Conservation (phyloP, 2,113 vertebrate species). For the Sarotherodon lohbergeri region DNA sequence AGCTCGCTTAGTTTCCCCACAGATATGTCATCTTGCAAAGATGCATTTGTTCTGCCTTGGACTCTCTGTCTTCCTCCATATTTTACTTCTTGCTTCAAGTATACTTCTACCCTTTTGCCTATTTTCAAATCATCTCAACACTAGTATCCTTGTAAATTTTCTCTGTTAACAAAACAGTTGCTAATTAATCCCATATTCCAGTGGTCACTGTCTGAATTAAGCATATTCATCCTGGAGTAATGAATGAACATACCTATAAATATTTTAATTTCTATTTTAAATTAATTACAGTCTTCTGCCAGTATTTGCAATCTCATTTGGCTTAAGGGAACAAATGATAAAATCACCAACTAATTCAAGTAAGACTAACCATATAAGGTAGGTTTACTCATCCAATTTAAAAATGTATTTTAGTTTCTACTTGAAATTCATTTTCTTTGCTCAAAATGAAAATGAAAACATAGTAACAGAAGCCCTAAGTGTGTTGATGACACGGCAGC, state of each 20-base stretch:
- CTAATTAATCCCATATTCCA: conserved; percentile 5
- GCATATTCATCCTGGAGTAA: neutral
- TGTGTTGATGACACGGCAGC: neutral
- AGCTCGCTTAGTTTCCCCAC: neutral
- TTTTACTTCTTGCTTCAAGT: neutral
- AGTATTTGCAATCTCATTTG: conserved; percentile 27
- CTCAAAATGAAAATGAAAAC: neutral
- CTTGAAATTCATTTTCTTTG: neutral
- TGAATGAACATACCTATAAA: conserved; percentile 20
- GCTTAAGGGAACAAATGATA: conserved; percentile 16
- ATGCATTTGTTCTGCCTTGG: neutral
- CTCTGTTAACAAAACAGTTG: neutral
- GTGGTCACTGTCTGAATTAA: conserved; percentile 9
- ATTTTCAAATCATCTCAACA: neutral
- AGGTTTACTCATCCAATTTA: neutral
- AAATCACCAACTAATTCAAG: conserved; percentile 30
- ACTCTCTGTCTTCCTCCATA: neutral
- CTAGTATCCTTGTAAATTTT: neutral
- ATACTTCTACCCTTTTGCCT: neutral
- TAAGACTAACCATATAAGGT: neutral
- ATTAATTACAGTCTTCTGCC: conserved; percentile 22
- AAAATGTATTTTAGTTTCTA: neutral
- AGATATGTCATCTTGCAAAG: neutral
- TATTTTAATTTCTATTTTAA: conserved; percentile 38
- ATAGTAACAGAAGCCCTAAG: neutral